phyloP scores from a whole-genome alignment of 2,888 invertebrate species.

The Nemotelus pantherinus region DNA sequence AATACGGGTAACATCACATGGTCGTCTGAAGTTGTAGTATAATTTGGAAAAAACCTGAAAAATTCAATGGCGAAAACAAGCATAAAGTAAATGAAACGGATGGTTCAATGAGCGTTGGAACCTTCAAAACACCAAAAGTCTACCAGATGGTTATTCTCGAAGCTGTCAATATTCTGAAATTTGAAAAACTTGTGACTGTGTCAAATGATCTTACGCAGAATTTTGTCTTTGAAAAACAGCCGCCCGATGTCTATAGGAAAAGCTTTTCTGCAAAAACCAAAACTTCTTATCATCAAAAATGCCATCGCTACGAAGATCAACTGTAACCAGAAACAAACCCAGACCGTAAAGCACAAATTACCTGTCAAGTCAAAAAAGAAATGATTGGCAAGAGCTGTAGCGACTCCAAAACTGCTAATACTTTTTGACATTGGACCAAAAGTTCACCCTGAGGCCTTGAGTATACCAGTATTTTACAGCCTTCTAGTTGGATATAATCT shows the following conservation, averaged over 20 bases:
- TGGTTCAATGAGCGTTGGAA: constrained; percentile 75
- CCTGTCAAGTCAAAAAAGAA: constrained; percentile 53
- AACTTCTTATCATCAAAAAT: constrained; percentile 56
- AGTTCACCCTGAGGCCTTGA: constrained; percentile 51
- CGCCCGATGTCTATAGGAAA: constrained; percentile 81
- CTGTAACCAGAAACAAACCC: constrained; percentile 31
- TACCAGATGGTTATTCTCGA: constrained; percentile 71
- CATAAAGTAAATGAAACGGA: constrained; percentile 69
- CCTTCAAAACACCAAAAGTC: constrained; percentile 74
- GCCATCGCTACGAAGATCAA: constrained; percentile 49
- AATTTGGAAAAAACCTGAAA: constrained; percentile 72
- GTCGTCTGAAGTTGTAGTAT: constrained; percentile 72
- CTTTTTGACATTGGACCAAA: constrained; percentile 57
- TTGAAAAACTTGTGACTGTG: constrained; percentile 71
- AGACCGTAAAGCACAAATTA: constrained; percentile 44
- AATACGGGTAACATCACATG: constrained; percentile 77
- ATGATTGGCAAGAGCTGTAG: constrained; percentile 57
- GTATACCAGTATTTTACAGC: constrained; percentile 53
- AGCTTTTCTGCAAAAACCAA: constrained; percentile 69
- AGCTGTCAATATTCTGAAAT: constrained; percentile 73
- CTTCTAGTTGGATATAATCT: constrained; percentile 75
- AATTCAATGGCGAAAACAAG: constrained; percentile 62
- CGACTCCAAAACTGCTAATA: constrained; percentile 56
- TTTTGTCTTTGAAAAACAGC: constrained; percentile 77
- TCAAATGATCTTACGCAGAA: constrained; percentile 77